These are phyloP conservation scores for Fistularia tabacaria DNA, from an alignment of 2,797 vertebrate genomes.

Conservation along the genomic window DNA sequence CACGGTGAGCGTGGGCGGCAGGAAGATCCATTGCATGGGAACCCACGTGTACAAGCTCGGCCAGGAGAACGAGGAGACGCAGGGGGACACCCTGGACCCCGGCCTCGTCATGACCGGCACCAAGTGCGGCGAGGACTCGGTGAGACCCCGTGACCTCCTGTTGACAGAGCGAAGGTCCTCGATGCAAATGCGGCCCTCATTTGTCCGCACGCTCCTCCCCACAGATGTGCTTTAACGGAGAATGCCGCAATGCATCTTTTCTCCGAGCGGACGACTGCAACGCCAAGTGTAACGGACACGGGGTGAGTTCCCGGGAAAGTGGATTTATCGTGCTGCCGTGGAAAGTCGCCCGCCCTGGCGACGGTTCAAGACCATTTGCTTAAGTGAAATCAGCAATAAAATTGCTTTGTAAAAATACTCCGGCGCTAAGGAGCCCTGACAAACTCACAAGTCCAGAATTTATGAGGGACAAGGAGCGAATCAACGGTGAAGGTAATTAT, in stretches of 20 bases:
- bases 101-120: conserved; percentile 95
- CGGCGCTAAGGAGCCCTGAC: no score
- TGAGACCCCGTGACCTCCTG: conserved; percentile 60
- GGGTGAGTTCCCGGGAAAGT: conserved; percentile 69
- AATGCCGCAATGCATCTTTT: conserved; percentile 89
- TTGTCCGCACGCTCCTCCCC: not conserved
- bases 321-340: conserved; percentile 11
- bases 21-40: conserved; percentile 80
- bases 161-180: no score
- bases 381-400: no score
- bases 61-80: conserved; percentile 66
- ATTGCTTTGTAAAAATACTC: no score
- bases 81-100: conserved; percentile 90
- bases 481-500: no score
- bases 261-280: conserved; percentile 84
- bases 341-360: not conserved
- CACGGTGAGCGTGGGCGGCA: conserved; percentile 65
- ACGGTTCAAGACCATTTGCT: not conserved
- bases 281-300: conserved; percentile 86
- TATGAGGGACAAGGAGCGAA: no score
- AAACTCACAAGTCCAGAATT: no score
- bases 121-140: conserved; percentile 88
- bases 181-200: no score
- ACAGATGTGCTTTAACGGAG: conserved; percentile 93
- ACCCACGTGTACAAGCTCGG: conserved; percentile 85